Evolutionary conservation across 2,888 invertebrate species (phyloP).

Genomic region (Nowickia ferox): DNA sequence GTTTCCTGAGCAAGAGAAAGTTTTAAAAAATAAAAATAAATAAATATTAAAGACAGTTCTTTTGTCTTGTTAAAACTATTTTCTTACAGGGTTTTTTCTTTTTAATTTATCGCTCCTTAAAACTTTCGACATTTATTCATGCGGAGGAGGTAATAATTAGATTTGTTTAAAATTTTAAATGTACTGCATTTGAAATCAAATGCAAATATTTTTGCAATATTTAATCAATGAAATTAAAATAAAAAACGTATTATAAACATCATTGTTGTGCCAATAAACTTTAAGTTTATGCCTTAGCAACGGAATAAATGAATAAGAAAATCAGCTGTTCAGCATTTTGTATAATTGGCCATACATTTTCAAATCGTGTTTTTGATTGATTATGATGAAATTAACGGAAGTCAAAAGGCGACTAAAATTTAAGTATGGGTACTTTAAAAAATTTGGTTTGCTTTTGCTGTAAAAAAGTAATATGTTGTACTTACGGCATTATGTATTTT

Average conservation of each 20-base stretch:
- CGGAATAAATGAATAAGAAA: neutral
- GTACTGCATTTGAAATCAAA: too few relatives aligned
- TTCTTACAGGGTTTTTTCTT: slow-evolving; percentile 45
- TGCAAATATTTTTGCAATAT: slow-evolving; percentile 9
- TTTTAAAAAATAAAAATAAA: neutral
- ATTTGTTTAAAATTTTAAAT: too few relatives aligned
- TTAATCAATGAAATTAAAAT: slow-evolving; percentile 53
- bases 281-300: slow-evolving; percentile 20
- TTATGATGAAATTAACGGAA: too few relatives aligned
- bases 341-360: neutral
- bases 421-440: too few relatives aligned
- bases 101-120: slow-evolving; percentile 37
- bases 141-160: neutral
- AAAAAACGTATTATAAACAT: slow-evolving; percentile 3
- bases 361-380: too few relatives aligned
- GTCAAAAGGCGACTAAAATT: too few relatives aligned
- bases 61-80: neutral
- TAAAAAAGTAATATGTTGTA: too few relatives aligned
- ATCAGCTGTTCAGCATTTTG: slow-evolving; percentile 1
- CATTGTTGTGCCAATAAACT: slow-evolving; percentile 42
- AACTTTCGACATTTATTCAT: slow-evolving; percentile 47
- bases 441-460: too few relatives aligned
- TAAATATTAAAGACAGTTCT: neutral
- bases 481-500: too few relatives aligned
- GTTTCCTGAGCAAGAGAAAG: slow-evolving; percentile 14